A percentile compares a stretch with the other conserved stretches of the same genome.
phyloP scores from a whole-genome alignment of 2,888 invertebrate species.

The Xanthorhoe spadicearia region DNA sequence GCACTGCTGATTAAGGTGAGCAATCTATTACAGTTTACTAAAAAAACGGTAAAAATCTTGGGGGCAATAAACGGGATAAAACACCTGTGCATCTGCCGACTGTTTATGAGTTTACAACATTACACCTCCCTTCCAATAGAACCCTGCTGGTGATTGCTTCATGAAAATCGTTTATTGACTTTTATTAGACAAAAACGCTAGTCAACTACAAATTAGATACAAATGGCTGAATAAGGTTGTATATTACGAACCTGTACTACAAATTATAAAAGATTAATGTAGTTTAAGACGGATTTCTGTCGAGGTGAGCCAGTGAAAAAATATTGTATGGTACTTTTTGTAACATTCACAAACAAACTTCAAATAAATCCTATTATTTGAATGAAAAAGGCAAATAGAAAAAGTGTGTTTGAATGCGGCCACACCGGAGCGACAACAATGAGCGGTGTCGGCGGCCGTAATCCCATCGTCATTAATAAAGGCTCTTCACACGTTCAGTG shows the following conservation, averaged over 20 bases:
- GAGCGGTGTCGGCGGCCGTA: constrained; percentile 62
- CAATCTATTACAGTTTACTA: constrained; percentile 33
- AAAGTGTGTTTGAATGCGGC: constrained; percentile 60
- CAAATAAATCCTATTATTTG: constrained; percentile 63
- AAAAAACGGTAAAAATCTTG: constrained; percentile 17
- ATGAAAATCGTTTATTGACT: constrained; percentile 70
- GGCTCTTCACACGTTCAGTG: constrained; percentile 80
- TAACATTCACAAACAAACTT: constrained; percentile 47
- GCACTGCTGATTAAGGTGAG: constrained; percentile 12
- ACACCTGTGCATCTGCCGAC: constrained; percentile 71
- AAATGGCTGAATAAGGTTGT: constrained; percentile 51
- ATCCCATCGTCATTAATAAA: constrained; percentile 81
- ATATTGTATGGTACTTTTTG: constrained; percentile 39
- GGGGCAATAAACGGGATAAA: constrained; percentile 49
- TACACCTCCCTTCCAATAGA: constrained; percentile 74
- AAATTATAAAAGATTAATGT: constrained; percentile 31
- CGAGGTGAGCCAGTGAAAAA: constrained; percentile 18
- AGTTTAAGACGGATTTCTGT: constrained; percentile 26
- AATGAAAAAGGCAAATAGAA: constrained; percentile 64
- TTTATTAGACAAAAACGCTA: constrained; percentile 65
- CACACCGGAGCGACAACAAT: constrained; percentile 65
- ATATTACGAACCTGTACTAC: constrained; percentile 31
- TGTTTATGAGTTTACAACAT: constrained; percentile 81
- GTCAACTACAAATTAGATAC: constrained; percentile 60
- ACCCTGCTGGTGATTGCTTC: constrained; percentile 77